phyloP scores from a whole-genome alignment of 2,888 invertebrate species.

The Argyra leucocephala region DNA sequence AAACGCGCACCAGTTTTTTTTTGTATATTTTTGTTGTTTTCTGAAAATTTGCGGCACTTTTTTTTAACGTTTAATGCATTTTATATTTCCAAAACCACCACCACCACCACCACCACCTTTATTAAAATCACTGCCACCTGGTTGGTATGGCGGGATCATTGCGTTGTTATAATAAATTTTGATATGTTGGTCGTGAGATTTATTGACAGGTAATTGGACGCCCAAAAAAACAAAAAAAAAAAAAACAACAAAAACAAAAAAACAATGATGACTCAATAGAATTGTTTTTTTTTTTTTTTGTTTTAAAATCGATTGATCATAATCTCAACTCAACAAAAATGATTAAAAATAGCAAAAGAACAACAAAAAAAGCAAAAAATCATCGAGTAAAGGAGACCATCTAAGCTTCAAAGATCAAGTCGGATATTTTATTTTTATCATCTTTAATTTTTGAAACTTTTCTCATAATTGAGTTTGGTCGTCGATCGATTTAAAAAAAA shows the following conservation, averaged over 20 bases:
- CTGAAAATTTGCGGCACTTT: constrained; percentile 32
- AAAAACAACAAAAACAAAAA: no score
- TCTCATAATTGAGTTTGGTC: no score
- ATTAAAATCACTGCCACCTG: not conserved
- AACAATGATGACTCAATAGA: constrained; percentile 9
- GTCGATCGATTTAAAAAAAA: no score
- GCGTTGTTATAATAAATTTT: constrained; percentile 5
- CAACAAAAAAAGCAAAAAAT: no score
- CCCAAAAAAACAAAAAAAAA: no score
- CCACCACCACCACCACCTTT: constrained; percentile 20
- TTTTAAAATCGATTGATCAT: not conserved
- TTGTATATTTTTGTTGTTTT: not conserved
- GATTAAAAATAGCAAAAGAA: not conserved
- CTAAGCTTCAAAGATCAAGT: no score
- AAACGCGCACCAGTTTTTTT: not conserved
- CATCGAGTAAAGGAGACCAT: no score
- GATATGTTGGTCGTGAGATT: constrained; percentile 9
- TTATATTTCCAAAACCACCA: constrained; percentile 22
- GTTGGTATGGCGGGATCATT: not conserved
- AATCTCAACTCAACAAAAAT: not conserved
- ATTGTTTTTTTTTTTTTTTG: not conserved
- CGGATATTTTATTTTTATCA: no score
- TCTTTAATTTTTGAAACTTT: no score
- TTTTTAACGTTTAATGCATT: constrained; percentile 32
- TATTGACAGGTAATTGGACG: constrained; percentile 10